Evolutionary conservation across 2,888 invertebrate genomes (phyloP).

Genomic region (Alentia gelatinosa): DNA sequence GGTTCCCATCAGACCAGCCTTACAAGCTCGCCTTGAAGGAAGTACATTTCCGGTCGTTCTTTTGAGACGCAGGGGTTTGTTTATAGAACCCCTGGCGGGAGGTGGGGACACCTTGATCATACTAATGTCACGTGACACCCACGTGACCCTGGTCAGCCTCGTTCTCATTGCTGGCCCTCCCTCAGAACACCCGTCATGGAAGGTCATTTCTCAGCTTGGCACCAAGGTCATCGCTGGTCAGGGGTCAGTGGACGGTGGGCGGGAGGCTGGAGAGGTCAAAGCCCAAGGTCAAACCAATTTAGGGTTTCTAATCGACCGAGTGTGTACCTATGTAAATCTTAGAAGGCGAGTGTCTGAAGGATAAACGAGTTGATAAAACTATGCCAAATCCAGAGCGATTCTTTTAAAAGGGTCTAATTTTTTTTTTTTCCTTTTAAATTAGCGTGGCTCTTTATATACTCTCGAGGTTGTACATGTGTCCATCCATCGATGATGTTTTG

Average conservation of each 20-base stretch:
- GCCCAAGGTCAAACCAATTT: background rate
- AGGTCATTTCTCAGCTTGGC: conserved; percentile 31
- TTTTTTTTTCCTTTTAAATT: too few relatives aligned
- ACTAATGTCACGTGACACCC: conserved; percentile 3
- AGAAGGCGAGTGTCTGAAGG: background rate
- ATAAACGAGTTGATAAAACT: too few relatives aligned
- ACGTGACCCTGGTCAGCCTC: background rate
- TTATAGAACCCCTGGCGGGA: conserved; percentile 40
- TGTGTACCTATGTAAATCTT: background rate
- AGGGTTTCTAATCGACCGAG: background rate
- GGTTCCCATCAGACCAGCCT: background rate
- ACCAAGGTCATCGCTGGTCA: background rate
- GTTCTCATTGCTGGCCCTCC: background rate
- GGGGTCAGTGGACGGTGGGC: background rate
- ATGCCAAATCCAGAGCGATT: too few relatives aligned
- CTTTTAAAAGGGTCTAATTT: too few relatives aligned
- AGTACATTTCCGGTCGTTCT: conserved; percentile 15
- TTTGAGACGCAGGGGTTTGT: conserved; percentile 3
- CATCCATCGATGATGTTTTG: too few relatives aligned
- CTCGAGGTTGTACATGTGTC: too few relatives aligned
- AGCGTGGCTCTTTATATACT: too few relatives aligned
- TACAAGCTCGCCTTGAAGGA: background rate
- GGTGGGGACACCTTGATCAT: conserved; percentile 40
- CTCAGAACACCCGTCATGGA: background rate
- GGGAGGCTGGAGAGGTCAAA: background rate